Percentiles rank a stretch among this genome's conserved stretches.
Conservation (phyloP, 2,797 vertebrate genomes). For the Merluccius polli region DNA sequence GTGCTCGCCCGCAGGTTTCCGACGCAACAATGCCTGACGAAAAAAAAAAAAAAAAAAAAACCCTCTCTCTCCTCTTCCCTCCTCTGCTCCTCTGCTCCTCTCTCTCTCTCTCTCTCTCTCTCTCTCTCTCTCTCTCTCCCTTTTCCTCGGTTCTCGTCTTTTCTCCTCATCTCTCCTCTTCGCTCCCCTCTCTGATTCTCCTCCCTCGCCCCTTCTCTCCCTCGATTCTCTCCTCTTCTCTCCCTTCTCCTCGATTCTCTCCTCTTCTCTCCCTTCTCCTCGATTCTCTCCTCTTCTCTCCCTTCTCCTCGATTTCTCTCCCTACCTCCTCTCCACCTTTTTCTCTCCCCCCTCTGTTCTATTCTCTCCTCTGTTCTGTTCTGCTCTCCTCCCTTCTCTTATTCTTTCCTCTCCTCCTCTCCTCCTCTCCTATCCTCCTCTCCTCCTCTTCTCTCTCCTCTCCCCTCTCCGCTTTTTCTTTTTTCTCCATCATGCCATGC, state of each 20-base stretch:
- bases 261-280: too few relatives aligned
- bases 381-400: neutral
- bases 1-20: neutral
- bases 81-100: neutral
- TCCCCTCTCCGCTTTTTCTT: neutral
- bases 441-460: conserved; percentile 12
- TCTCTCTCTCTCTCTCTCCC: too few relatives aligned
- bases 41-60: too few relatives aligned
- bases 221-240: neutral
- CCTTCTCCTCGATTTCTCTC: neutral
- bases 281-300: neutral
- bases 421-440: neutral
- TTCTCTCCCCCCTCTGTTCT: conserved; percentile 8
- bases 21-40: neutral
- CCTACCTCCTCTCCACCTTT: neutral
- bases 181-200: neutral
- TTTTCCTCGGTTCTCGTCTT: neutral
- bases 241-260: too few relatives aligned
- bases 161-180: neutral
- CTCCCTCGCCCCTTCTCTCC: neutral
- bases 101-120: too few relatives aligned
- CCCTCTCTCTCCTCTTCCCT: too few relatives aligned
- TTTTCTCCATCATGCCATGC: conserved; percentile 6
- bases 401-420: conserved; percentile 16
- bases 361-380: neutral